A percentile compares a stretch with the other conserved stretches of the same genome.
Conservation (phyloP, 2,113 vertebrate genomes). For the Osmerus eperlanus region DNA sequence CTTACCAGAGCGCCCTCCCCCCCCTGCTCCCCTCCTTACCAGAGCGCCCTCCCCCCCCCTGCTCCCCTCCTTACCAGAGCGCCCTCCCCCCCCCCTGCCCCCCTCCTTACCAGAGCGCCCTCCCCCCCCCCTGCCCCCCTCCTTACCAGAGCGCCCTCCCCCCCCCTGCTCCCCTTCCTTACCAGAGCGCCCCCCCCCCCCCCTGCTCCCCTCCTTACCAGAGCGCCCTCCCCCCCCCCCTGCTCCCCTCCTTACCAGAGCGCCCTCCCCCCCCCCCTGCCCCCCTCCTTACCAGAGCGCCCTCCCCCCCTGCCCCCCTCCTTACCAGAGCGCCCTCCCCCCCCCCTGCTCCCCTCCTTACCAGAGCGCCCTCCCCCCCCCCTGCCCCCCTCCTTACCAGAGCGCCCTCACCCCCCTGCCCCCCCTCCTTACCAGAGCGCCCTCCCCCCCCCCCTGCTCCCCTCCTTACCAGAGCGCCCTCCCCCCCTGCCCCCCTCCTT, state of each 20-base stretch:
- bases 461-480: no score
- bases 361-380: slow-evolving; percentile 52
- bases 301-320: no score
- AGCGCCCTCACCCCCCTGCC: slow-evolving; percentile 80
- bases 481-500: no score
- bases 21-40: slow-evolving; percentile 89
- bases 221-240: slow-evolving; percentile 61
- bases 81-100: slow-evolving; percentile 86
- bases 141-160: slow-evolving; percentile 76
- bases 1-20: no score
- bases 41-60: no score
- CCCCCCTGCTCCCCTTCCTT: no score
- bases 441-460: background rate
- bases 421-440: no score
- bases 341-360: background rate
- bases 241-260: slow-evolving; percentile 85
- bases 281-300: no score
- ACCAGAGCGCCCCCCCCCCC: no score
- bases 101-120: no score
- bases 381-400: slow-evolving; percentile 86
- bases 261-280: slow-evolving; percentile 28
- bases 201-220: background rate
- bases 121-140: slow-evolving; percentile 87
- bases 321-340: no score
- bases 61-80: no score